A percentile compares a stretch with the other conserved stretches of the same genome.
phyloP scores from a whole-genome alignment of 2,113 vertebrate genomes.

The Toxotes chatareus region DNA sequence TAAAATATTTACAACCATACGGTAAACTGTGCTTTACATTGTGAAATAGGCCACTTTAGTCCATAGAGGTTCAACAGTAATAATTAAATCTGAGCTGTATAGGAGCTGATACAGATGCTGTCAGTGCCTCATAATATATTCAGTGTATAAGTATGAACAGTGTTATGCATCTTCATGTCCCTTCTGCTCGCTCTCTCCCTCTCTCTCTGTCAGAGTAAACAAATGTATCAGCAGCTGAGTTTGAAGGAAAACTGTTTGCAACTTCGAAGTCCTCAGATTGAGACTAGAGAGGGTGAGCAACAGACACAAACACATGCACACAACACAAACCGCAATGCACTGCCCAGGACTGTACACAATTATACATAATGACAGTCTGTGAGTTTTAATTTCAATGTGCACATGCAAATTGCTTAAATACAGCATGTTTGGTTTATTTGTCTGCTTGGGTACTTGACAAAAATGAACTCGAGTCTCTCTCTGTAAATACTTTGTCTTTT shows the following conservation, averaged over 20 bases:
- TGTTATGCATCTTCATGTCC: not conserved
- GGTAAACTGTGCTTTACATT: not conserved
- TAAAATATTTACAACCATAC: not conserved
- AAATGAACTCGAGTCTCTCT: too few species aligned
- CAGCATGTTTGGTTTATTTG: not conserved
- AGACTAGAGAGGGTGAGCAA: constrained; percentile 92
- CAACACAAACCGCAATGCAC: not conserved
- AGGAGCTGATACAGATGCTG: not conserved
- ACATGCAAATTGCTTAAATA: constrained; percentile 44
- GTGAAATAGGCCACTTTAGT: not conserved
- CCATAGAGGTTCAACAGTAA: not conserved
- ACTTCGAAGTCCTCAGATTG: constrained; percentile 86
- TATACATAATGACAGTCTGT: constrained; percentile 36
- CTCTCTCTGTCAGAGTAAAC: constrained; percentile 88
- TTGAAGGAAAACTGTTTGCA: constrained; percentile 95
- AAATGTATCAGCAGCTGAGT: constrained; percentile 94
- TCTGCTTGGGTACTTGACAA: not conserved
- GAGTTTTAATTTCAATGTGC: constrained; percentile 33
- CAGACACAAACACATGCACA: not conserved
- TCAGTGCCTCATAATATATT: not conserved
- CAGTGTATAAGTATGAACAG: not conserved
- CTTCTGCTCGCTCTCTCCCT: constrained; percentile 17
- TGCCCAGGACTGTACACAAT: constrained; percentile 15
- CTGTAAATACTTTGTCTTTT: not conserved
- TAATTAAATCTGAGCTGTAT: not conserved